Base-by-base conservation (phyloP, 2,113 vertebrate species). In the Scomber scombrus region DNA sequence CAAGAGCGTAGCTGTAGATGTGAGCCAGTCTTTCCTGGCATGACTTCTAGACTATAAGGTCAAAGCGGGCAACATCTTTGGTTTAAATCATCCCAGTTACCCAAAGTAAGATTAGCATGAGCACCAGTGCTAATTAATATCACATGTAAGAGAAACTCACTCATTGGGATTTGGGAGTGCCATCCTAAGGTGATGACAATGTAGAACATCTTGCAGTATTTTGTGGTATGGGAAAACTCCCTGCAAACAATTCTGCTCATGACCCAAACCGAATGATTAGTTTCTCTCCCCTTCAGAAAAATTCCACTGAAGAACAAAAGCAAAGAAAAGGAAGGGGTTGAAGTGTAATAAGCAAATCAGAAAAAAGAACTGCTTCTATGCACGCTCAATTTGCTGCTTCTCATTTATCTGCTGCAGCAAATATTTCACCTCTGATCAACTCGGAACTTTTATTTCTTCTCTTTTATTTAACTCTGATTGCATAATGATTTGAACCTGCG, bases 141-240 rank as follows among this genome's bases (percentile, higher is more conserved):
- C 95, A 94, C 75, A 91, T 93, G 91, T 58, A 65, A 67, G 31
- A 62, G n/a, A 79, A 62, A 50, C 55, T 64, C 72, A 71, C 81
- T 87, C 84, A 77, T 23, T 71, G 77, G 75, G 79, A 69, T 84
- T 88, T 85, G 66, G 75, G 73, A 85, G 78, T 87, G 62, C 78
- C 78, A 82, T 75, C 70, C 80, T 70, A 85, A 91, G 89, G 88
- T 93, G 91, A 91, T 89, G 92, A 92, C 92, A 92, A 23, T 85
- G 71, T 64, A 45, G 83, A 85, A 95, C 94, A 94, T 94, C 91
- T 94, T 94, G 93, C 79, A 94, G 90, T 83, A 50, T 87, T 94
- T 94, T 94, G 90, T 71, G 93, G 90, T 91, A 58, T 91, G 84
- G 84, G 89, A 80, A 86, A 91, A 89, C 77, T 85, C 64, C 75